Conservation (phyloP, 2,888 invertebrate species). For the Auanema sp. region DNA sequence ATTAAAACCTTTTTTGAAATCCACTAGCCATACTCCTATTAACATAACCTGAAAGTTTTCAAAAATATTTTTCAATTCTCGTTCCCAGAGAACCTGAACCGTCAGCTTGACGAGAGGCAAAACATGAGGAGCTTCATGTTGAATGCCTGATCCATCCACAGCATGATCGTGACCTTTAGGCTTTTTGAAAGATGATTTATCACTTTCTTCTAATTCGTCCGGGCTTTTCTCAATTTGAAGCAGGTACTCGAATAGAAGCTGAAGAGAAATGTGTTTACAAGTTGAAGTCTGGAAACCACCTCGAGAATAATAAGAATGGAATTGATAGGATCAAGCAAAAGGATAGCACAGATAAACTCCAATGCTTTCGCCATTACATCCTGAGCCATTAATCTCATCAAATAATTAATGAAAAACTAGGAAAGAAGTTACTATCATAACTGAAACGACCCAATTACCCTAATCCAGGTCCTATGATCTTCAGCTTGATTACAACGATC, state of each 20-base stretch:
- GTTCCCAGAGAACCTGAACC: slow-evolving; percentile 8
- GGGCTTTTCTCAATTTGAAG: too few relatives aligned
- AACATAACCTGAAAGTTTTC: slow-evolving; percentile 11
- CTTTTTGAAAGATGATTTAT: too few relatives aligned
- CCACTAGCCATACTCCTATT: slow-evolving; percentile 19
- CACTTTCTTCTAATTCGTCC: too few relatives aligned
- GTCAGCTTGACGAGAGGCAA: slow-evolving; percentile 10
- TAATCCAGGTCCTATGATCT: slow-evolving; percentile 14
- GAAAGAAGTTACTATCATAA: background rate
- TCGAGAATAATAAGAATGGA: slow-evolving; percentile 10
- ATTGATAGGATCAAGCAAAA: slow-evolving; percentile 14
- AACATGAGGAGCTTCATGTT: slow-evolving; percentile 8
- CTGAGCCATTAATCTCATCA: slow-evolving; percentile 11
- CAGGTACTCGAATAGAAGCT: too few relatives aligned
- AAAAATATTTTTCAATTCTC: too few relatives aligned
- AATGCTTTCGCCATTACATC: slow-evolving; percentile 12
- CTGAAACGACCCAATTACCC: background rate
- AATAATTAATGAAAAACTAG: slow-evolving; percentile 11
- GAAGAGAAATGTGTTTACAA: too few relatives aligned
- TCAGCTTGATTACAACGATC: slow-evolving; percentile 16
- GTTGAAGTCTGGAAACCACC: background rate
- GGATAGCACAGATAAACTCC: slow-evolving; percentile 12
- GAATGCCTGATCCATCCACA: background rate
- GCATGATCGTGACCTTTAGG: too few relatives aligned
- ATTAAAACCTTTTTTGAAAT: background rate